phyloP scores from a whole-genome alignment of 2,888 invertebrate species.

The Cataglyphis cursor region DNA sequence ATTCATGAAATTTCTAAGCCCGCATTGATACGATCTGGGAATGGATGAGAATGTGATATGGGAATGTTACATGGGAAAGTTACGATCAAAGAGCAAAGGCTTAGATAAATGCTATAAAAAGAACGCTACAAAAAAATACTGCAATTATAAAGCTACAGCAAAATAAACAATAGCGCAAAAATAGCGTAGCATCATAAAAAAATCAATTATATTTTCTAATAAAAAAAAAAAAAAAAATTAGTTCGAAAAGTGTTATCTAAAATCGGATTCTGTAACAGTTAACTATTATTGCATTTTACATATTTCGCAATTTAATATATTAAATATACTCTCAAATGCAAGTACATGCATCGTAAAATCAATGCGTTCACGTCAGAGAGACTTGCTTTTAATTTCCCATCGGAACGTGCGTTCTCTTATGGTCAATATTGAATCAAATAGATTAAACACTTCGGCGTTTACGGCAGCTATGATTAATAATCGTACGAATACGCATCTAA shows the following conservation, averaged over 20 bases:
- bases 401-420: neutral
- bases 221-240: too few relatives aligned
- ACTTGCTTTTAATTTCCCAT: neutral
- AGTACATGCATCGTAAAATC: neutral
- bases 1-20: conserved; percentile 36
- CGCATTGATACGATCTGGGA: neutral
- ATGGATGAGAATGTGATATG: too few relatives aligned
- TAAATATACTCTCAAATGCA: neutral
- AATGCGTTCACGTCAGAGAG: neutral
- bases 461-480: conserved; percentile 14
- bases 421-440: conserved; percentile 10
- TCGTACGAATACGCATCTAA: neutral
- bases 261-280: neutral
- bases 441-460: neutral
- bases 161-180: neutral
- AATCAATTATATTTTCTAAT: conserved; percentile 18
- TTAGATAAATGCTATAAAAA: conserved; percentile 2
- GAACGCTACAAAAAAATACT: neutral
- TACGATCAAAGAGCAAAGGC: neutral
- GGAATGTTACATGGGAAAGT: conserved; percentile 1
- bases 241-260: neutral
- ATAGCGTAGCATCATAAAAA: neutral
- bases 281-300: neutral
- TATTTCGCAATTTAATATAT: neutral
- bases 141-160: neutral